These are phyloP conservation scores for Torymus texanus DNA, from an alignment of 2,888 invertebrate species.

Conservation along the genomic window DNA sequence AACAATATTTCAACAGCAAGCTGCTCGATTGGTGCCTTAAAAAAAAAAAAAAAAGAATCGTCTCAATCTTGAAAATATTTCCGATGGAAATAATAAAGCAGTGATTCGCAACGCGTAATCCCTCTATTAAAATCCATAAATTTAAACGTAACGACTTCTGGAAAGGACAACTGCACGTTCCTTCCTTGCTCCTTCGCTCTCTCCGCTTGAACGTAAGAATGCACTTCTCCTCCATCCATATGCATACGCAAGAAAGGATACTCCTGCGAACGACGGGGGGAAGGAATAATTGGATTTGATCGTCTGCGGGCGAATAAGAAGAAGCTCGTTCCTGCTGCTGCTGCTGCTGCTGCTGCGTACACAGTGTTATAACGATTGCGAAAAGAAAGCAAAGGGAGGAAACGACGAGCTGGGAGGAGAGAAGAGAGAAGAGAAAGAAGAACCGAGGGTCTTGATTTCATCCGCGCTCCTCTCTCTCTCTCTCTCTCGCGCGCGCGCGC, in stretches of 20 bases:
- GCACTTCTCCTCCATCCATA: constrained; percentile 48
- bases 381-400: constrained; percentile 3
- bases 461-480: constrained; percentile 3
- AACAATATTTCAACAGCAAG: no score
- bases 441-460: constrained; percentile 44
- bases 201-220: constrained; percentile 11
- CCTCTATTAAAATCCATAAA: not conserved
- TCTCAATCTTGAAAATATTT: no score
- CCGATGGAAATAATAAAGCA: no score
- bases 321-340: not conserved
- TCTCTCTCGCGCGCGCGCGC: not conserved
- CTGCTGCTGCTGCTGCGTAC: not conserved
- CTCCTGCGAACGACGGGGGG: not conserved
- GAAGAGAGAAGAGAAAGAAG: not conserved
- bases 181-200: not conserved
- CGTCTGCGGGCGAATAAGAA: constrained; percentile 36
- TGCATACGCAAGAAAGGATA: constrained; percentile 19
- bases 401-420: not conserved
- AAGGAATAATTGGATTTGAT: constrained; percentile 55
- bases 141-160: constrained; percentile 10
- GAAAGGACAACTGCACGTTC: not conserved
- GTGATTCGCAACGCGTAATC: not conserved
- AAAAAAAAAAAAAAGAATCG: no score
- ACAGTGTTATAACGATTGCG: constrained; percentile 25
- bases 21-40: no score